Conservation (phyloP, 2,888 invertebrate species). For the Caradrina kadenii region DNA sequence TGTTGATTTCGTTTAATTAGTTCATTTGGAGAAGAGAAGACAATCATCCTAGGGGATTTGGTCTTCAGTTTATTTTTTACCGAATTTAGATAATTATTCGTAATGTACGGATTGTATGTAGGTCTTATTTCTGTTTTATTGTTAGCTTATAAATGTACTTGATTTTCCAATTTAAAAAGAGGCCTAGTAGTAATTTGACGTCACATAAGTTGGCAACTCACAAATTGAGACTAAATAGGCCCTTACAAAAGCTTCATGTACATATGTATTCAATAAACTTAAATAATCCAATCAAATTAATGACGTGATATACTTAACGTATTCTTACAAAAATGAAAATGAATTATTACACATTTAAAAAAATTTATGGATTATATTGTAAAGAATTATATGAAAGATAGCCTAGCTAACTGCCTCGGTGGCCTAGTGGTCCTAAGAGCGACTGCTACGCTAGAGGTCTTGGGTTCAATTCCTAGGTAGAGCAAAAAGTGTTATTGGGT, state of each 20-base stretch:
- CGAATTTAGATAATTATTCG: slow-evolving; percentile 25
- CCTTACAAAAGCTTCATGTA: neutral
- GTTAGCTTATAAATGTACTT: slow-evolving; percentile 3
- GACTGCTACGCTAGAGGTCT: no score
- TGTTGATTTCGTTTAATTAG: slow-evolving; percentile 45
- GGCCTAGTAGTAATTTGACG: slow-evolving; percentile 1
- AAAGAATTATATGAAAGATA: no score
- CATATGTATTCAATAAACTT: no score
- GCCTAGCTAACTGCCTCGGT: no score
- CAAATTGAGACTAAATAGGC: slow-evolving; percentile 6
- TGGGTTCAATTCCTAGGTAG: no score
- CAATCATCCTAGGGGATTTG: slow-evolving; percentile 8
- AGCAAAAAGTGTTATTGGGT: no score
- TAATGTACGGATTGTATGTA: no score
- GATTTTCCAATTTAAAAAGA: slow-evolving; percentile 12
- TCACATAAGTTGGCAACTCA: neutral
- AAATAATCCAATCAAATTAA: neutral
- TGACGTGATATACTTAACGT: no score
- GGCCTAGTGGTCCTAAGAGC: no score
- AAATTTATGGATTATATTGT: no score
- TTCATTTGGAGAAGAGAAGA: slow-evolving; percentile 34
- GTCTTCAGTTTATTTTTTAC: slow-evolving; percentile 19
- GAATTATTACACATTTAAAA: no score
- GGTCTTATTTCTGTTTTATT: neutral
- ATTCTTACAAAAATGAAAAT: no score